Evolutionary conservation across 2,888 invertebrate genomes (phyloP), one percentile per base, ranked within the genome.

Genomic region (Nomada ferruginata): DNA sequence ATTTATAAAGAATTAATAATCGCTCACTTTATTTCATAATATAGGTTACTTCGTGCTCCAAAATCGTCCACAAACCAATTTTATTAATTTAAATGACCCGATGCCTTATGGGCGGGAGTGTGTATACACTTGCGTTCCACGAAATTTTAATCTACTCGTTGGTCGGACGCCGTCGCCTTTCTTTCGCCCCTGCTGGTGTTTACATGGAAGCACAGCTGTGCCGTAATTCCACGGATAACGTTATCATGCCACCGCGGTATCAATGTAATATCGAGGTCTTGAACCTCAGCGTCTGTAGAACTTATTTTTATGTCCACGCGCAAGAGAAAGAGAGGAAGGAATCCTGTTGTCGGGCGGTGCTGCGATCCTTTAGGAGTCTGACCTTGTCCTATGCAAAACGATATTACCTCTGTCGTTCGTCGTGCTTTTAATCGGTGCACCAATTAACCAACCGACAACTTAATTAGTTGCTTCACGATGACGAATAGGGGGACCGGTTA

Each of bases 351-450:
- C 65, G 64, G 65, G 66, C 61, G 55, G 50, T 60, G 44, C 15
- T 11, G 26, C 72, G 47, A 53, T 72, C 64, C 76, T 71, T 36
- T 18, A 70, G 82, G 61, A 74, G 71, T 82, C 74, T 74, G 82
- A 78, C 82, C 82, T 83, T 82, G 83, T 44, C 66, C 68, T 74
- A 63, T 75, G 66, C 68, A 44, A 71, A 83, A 75, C 55, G 73
- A 65, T 50, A 47, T 36, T 11, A 36, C 50, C 47, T 60, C 13
- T 52, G 2, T 42, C 66, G 63, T 53, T 50, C 76, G 26, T 18
- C 70, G 52, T 64, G 23, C 4, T 79, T 84, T 83, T 79, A 84
- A 84, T 76, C 84, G 76, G 36, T 36, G 15, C 18, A 20, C 73
- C 79, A 84, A 84, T 83, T 84, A 84, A 83, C 77, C n/a, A 23